A percentile compares a stretch with the other conserved stretches of the same genome.
These are phyloP conservation scores for Osmerus mordax DNA, from an alignment of 2,113 vertebrate species.

Conservation along the genomic window DNA sequence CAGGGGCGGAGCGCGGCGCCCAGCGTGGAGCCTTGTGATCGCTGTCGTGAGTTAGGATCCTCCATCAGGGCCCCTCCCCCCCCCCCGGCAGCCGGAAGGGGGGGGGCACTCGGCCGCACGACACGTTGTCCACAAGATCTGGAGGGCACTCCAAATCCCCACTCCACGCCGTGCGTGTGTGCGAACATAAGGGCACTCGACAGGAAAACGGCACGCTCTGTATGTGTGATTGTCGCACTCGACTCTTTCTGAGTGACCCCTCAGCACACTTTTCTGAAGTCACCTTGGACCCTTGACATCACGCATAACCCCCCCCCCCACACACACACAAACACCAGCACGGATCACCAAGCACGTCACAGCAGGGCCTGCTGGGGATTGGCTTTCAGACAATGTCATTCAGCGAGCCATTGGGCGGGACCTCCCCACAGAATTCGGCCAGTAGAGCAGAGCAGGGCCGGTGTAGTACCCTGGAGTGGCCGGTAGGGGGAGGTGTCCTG, in stretches of 20 bases:
- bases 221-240: constrained; percentile 51
- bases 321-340: too few species aligned
- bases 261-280: constrained; percentile 29
- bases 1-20: constrained; percentile 21
- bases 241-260: constrained; percentile 48
- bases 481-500: constrained; percentile 55
- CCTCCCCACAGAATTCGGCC: background rate
- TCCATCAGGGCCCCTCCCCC: too few species aligned
- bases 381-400: background rate
- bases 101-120: too few species aligned
- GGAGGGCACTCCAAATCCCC: background rate
- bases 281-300: background rate
- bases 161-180: background rate
- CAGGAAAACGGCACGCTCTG: constrained; percentile 36
- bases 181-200: constrained; percentile 51
- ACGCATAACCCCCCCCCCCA: too few species aligned
- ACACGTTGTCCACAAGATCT: background rate
- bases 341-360: too few species aligned
- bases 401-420: background rate
- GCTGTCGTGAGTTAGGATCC: too few species aligned
- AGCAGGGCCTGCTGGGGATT: too few species aligned
- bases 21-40: too few species aligned
- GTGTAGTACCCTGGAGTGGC: constrained; percentile 46
- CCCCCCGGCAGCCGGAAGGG: too few species aligned
- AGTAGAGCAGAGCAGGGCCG: constrained; percentile 23